phyloP scores from a whole-genome alignment of 2,888 invertebrate species.

The Mystacides longicornis region DNA sequence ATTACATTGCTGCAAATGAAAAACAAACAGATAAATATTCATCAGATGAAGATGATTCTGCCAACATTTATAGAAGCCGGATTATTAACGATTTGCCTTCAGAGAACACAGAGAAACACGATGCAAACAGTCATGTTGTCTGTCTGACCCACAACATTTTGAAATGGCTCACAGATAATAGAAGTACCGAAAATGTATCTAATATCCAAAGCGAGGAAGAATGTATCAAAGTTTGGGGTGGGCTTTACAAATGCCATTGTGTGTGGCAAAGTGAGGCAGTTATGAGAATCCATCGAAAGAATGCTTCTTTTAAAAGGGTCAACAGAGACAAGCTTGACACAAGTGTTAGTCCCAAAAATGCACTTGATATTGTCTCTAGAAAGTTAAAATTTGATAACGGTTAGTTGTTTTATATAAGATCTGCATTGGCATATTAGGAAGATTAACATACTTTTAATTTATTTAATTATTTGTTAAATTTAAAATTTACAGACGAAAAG shows the following conservation, averaged over 20 bases:
- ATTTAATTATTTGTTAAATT: too few relatives aligned
- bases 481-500: too few relatives aligned
- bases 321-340: slow-evolving; percentile 24
- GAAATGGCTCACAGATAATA: slow-evolving; percentile 37
- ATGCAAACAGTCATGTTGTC: slow-evolving; percentile 37
- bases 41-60: slow-evolving; percentile 49
- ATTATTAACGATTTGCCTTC: slow-evolving; percentile 31
- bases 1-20: slow-evolving; percentile 40
- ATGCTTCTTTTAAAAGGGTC: slow-evolving; percentile 44
- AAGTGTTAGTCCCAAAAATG: slow-evolving; percentile 42
- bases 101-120: slow-evolving; percentile 25
- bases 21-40: slow-evolving; percentile 45
- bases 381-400: slow-evolving; percentile 40
- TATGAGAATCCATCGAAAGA: slow-evolving; percentile 46
- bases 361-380: slow-evolving; percentile 31
- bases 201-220: slow-evolving; percentile 51
- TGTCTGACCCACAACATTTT: slow-evolving; percentile 43
- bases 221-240: slow-evolving; percentile 52
- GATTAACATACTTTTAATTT: too few relatives aligned
- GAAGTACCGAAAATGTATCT: slow-evolving; percentile 35
- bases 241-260: slow-evolving; percentile 53
- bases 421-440: too few relatives aligned
- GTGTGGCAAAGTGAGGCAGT: slow-evolving; percentile 51
- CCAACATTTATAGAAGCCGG: slow-evolving; percentile 34
- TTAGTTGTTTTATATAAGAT: slow-evolving; percentile 12